phyloP scores from a whole-genome alignment of 2,797 vertebrate genomes.

The Dicrostonyx torquatus region DNA sequence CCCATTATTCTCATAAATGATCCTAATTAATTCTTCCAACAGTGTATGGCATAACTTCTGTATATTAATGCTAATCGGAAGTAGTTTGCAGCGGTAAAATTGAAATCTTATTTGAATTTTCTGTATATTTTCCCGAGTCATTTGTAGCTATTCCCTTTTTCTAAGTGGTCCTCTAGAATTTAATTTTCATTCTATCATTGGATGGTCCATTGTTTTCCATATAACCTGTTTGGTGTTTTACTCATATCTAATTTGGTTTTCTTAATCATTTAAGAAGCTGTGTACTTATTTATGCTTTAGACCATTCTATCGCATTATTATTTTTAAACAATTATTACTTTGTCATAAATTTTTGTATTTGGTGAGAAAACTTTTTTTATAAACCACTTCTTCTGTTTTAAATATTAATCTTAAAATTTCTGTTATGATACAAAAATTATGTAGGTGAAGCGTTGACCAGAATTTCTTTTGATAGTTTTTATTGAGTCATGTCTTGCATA shows the following conservation, averaged over 20 bases:
- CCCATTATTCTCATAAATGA: not conserved
- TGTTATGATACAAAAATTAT: slow-evolving; percentile 21
- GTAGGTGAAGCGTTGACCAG: not conserved
- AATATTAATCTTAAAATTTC: not conserved
- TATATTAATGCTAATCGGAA: not conserved
- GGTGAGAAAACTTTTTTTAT: not conserved
- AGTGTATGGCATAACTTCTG: not conserved
- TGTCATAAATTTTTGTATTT: slow-evolving; percentile 8
- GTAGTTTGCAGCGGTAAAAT: not conserved
- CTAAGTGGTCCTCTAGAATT: slow-evolving; percentile 2
- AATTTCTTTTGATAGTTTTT: slow-evolving; percentile 40
- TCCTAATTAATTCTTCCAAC: not conserved
- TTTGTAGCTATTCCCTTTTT: slow-evolving; percentile 32
- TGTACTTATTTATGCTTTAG: slow-evolving; percentile 23
- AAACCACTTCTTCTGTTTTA: not conserved
- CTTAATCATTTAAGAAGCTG: slow-evolving; percentile 2
- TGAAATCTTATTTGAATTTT: slow-evolving; percentile 41
- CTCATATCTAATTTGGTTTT: not conserved
- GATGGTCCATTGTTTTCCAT: not conserved
- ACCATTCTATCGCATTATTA: not conserved
- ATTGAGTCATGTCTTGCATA: not conserved
- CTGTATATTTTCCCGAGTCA: not conserved
- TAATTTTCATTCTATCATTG: not conserved
- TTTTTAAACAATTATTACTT: not conserved
- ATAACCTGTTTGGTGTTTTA: not conserved